Percentiles rank a stretch among this genome's conserved stretches.
Evolutionary conservation across 2,113 vertebrate species (phyloP).

Genomic region (Amia ocellicauda): DNA sequence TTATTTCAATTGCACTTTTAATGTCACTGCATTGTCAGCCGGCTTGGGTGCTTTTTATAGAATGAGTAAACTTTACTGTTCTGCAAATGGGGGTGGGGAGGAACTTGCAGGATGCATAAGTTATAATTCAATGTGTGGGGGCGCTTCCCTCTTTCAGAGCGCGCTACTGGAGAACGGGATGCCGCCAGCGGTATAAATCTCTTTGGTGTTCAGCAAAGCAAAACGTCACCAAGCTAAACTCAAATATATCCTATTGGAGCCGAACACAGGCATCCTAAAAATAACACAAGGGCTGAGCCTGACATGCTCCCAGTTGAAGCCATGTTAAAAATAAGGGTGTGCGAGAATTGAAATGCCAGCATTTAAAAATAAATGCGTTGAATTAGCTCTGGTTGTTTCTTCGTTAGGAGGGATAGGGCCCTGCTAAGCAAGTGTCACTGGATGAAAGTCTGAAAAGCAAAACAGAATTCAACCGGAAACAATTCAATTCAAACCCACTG

Average conservation of each 20-base stretch:
- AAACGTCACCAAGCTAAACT: neutral
- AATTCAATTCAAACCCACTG: too few relatives aligned
- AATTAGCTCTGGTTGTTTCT: neutral
- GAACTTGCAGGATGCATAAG: too few relatives aligned
- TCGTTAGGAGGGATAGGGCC: neutral
- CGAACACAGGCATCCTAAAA: neutral
- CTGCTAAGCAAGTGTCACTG: neutral
- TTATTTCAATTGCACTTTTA: too few relatives aligned
- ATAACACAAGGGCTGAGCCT: neutral
- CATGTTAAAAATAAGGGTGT: neutral
- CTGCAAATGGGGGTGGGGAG: too few relatives aligned
- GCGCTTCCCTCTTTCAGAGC: neutral
- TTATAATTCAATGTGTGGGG: neutral
- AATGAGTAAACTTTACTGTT: too few relatives aligned
- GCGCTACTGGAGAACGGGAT: neutral
- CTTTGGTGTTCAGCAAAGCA: neutral
- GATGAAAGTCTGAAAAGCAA: too few relatives aligned
- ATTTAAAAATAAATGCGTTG: slow-evolving; percentile 1
- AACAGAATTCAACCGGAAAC: too few relatives aligned
- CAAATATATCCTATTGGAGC: neutral
- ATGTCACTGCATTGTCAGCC: too few relatives aligned
- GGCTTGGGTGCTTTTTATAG: too few relatives aligned
- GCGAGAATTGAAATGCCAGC: neutral
- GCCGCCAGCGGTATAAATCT: neutral
- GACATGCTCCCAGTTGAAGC: neutral